A percentile compares a stretch with the other conserved stretches of the same genome.
phyloP scores from a whole-genome alignment of 92 coral and sea anemone genomes.

The Zoanthus gigantus region DNA sequence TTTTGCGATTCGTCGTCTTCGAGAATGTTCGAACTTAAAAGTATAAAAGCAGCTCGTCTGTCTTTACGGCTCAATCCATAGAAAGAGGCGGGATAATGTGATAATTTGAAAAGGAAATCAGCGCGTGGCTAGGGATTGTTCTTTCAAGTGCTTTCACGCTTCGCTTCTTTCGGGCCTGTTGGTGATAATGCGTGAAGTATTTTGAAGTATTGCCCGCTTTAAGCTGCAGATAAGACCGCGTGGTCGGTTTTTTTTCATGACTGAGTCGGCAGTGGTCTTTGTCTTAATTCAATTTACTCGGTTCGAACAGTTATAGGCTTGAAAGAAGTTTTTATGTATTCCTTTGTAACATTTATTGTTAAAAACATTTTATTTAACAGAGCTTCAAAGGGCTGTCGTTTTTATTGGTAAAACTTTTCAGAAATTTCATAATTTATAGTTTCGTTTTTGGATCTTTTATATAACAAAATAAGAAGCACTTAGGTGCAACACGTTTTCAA shows the following conservation, averaged over 20 bases:
- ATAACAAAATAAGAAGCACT: no score
- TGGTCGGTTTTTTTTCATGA: neutral
- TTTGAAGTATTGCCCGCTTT: neutral
- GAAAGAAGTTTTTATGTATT: no score
- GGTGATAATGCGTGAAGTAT: neutral
- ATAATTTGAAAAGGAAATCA: conserved; percentile 12
- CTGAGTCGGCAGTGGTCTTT: neutral
- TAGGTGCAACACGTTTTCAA: no score
- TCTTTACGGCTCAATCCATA: conserved; percentile 2
- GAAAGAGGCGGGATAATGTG: conserved; percentile 39
- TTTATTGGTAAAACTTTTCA: no score
- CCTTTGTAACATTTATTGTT: no score
- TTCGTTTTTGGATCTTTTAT: no score
- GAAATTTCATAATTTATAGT: no score
- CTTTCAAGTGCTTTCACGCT: conserved; percentile 6
- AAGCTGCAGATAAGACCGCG: neutral
- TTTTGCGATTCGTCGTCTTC: neutral
- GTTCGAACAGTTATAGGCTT: neutral
- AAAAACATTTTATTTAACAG: no score
- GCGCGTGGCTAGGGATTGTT: conserved; percentile 9
- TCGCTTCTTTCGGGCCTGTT: neutral
- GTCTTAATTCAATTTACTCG: neutral
- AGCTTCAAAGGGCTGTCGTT: no score
- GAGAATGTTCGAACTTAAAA: neutral
- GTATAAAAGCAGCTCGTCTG: neutral